Percentiles rank a stretch among this genome's conserved stretches.
phyloP scores from a whole-genome alignment of 2,113 vertebrate genomes.

The Vicugna pacos region DNA sequence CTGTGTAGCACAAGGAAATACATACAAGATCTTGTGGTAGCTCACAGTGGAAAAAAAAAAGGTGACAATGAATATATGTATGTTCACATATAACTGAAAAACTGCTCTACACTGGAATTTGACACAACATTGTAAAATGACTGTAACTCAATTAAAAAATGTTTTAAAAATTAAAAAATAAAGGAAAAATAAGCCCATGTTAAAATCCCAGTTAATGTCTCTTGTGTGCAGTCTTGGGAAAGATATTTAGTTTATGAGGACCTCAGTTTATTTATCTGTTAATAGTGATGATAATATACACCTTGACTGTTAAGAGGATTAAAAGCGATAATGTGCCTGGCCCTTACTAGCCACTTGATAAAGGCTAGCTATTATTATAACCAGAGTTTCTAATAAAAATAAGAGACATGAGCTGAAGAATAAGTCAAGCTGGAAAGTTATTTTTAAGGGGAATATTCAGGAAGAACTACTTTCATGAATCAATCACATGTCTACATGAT shows the following conservation, averaged over 20 bases:
- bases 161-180: background rate
- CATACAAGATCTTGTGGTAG: no score
- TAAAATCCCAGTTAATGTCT: conserved; percentile 1
- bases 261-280: background rate
- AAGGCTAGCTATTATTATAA: conserved; percentile 6
- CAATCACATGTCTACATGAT: background rate
- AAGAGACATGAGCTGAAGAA: background rate
- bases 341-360: background rate
- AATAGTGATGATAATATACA: background rate
- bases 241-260: background rate
- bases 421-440: conserved; percentile 32
- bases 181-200: conserved; percentile 19
- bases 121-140: no score
- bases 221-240: background rate
- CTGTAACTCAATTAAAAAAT: no score
- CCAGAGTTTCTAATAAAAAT: background rate
- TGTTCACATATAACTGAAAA: no score
- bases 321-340: conserved; percentile 11
- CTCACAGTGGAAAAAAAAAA: no score
- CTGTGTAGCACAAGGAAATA: no score
- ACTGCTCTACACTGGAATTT: no score
- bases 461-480: conserved; percentile 28
- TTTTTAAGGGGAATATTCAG: conserved; percentile 17
- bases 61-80: no score
- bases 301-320: background rate